These are phyloP conservation scores for Gymnoscopelus microlampas DNA, from an alignment of 2,797 vertebrate genomes.

Conservation along the genomic window DNA sequence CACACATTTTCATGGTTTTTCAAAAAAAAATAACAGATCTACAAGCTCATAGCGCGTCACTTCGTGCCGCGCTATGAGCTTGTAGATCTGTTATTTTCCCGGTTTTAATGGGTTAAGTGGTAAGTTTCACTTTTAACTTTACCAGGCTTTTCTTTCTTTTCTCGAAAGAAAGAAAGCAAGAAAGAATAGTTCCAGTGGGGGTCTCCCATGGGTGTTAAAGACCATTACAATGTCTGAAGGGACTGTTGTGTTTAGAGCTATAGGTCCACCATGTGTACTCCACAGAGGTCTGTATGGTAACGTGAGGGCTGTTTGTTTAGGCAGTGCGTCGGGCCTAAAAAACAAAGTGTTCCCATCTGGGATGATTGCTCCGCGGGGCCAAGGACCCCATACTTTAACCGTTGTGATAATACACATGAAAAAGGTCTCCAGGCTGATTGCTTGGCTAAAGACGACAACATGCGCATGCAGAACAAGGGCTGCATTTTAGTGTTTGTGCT, in stretches of 20 bases:
- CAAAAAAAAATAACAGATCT: too few species aligned
- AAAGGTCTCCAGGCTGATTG: background rate
- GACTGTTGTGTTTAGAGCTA: background rate
- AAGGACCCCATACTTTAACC: slow-evolving; percentile 6
- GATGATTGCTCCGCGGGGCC: slow-evolving; percentile 1
- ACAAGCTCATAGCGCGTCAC: too few species aligned
- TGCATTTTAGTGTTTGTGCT: background rate
- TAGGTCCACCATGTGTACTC: too few species aligned
- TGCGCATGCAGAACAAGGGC: background rate
- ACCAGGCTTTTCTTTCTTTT: too few species aligned
- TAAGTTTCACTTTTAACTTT: too few species aligned
- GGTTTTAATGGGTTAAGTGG: too few species aligned
- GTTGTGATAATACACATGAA: background rate
- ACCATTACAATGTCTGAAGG: slow-evolving; percentile 18
- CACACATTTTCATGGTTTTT: too few species aligned
- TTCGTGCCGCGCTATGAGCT: too few species aligned
- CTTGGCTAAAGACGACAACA: background rate
- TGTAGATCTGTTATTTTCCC: too few species aligned
- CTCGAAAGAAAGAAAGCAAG: too few species aligned
- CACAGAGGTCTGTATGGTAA: slow-evolving; percentile 6
- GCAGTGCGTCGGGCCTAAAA: slow-evolving; percentile 2
- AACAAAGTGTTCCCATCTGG: slow-evolving; percentile 2
- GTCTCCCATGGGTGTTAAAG: background rate
- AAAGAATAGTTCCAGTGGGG: background rate
- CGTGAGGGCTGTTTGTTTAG: slow-evolving; percentile 13